Conservation (phyloP, 2,888 invertebrate species). For the Timandra comae region DNA sequence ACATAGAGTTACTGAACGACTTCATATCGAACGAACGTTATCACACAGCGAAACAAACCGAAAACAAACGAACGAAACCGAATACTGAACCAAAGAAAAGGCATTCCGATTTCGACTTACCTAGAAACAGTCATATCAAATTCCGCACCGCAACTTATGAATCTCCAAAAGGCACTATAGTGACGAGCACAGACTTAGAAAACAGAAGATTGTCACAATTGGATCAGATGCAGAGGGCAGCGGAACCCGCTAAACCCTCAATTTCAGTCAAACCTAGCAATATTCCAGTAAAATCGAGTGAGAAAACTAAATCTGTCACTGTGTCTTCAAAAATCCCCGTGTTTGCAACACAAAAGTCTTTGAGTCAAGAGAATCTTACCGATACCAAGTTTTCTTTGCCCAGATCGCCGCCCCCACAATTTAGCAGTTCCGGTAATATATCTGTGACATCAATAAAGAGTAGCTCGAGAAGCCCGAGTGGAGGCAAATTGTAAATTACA, state of each 20-base stretch:
- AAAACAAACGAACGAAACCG: constrained; percentile 59
- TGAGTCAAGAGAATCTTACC: constrained; percentile 67
- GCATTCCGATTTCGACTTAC: constrained; percentile 70
- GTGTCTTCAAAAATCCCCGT: constrained; percentile 74
- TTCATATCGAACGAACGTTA: constrained; percentile 67
- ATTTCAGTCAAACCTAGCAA: constrained; percentile 66
- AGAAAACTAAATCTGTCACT: constrained; percentile 42
- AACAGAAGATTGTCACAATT: constrained; percentile 77
- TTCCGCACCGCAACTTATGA: constrained; percentile 81
- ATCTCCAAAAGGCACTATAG: constrained; percentile 73
- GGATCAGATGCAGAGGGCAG: constrained; percentile 60
- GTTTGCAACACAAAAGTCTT: constrained; percentile 66
- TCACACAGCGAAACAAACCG: constrained; percentile 61
- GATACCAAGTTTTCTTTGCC: constrained; percentile 60
- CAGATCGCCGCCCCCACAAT: constrained; percentile 54
- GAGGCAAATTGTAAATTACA: constrained; percentile 33
- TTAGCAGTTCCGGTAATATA: constrained; percentile 65
- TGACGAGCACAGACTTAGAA: constrained; percentile 68
- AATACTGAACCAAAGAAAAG: constrained; percentile 68
- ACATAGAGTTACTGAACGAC: constrained; percentile 64
- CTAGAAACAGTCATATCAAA: constrained; percentile 76
- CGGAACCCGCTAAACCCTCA: constrained; percentile 50
- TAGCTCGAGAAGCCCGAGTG: constrained; percentile 75
- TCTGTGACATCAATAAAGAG: constrained; percentile 80
- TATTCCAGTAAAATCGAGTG: constrained; percentile 61